These are phyloP conservation scores for Orientallactaga bullata DNA, from an alignment of 2,113 vertebrate species.

Conservation along the genomic window DNA sequence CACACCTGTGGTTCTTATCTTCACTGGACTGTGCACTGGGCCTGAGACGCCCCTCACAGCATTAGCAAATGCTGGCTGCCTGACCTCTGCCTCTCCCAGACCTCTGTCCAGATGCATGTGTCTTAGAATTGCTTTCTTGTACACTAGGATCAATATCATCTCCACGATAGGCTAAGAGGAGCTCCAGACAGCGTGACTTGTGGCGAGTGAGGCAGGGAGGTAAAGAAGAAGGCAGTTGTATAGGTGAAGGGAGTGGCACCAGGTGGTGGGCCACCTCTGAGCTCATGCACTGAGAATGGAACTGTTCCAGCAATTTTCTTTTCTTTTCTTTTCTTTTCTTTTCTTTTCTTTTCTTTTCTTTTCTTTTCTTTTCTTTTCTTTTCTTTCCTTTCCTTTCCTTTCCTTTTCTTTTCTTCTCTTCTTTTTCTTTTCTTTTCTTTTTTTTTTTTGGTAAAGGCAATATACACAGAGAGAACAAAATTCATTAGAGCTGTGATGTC, in stretches of 20 bases:
- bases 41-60: not conserved
- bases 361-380: not conserved
- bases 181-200: accelerated
- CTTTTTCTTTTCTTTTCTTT: not conserved
- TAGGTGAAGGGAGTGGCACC: not conserved
- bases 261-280: not conserved
- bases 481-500: not conserved
- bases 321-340: not conserved
- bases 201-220: not conserved
- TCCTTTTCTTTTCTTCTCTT: too few relatives aligned
- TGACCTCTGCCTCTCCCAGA: not conserved
- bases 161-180: not conserved
- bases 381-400: too few relatives aligned
- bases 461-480: accelerated
- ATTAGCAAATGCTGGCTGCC: not conserved
- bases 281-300: not conserved
- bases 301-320: not conserved
- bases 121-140: conserved; percentile 5
- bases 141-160: not conserved
- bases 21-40: not conserved
- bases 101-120: not conserved
- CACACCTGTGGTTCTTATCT: accelerated
- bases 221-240: not conserved
- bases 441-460: not conserved
- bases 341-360: not conserved